phyloP scores from a whole-genome alignment of 1,140 invertebrate species.

The Drosophila nigromelanica region DNA sequence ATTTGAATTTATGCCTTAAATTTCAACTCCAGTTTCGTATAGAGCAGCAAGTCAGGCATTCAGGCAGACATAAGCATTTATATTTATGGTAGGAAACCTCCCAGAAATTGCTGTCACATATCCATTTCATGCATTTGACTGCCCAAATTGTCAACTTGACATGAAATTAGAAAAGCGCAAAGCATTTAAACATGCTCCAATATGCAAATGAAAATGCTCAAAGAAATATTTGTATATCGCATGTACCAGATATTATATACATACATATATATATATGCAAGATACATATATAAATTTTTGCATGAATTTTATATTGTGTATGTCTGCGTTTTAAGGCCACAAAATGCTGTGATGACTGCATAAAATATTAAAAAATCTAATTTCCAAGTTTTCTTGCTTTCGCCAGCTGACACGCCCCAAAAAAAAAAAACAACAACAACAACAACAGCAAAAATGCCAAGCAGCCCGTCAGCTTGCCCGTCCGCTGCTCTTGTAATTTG shows the following conservation, averaged over 20 bases:
- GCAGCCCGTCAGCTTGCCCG: conserved; percentile 1
- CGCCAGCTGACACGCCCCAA: conserved; percentile 39
- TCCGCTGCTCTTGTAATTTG: conserved; percentile 61
- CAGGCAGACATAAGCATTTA: conserved; percentile 21
- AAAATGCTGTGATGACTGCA: conserved; percentile 64
- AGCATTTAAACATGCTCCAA: conserved; percentile 65
- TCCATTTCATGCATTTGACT: conserved; percentile 69
- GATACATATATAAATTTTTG: conserved; percentile 46
- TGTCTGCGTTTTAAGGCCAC: conserved; percentile 61
- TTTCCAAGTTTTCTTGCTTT: conserved; percentile 62
- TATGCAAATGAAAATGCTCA: conserved; percentile 56
- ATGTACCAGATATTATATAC: conserved; percentile 4
- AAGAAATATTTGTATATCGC: conserved; percentile 34
- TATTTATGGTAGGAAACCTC: conserved; percentile 35
- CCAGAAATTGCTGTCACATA: conserved; percentile 51
- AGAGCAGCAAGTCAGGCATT: conserved; percentile 32
- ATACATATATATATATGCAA: background rate
- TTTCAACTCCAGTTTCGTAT: conserved; percentile 3
- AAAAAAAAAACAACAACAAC: conserved; percentile 6
- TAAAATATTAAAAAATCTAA: conserved; percentile 80
- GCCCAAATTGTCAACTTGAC: conserved; percentile 74
- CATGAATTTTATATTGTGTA: conserved; percentile 66
- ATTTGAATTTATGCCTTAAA: conserved; percentile 22
- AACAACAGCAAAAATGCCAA: conserved; percentile 9
- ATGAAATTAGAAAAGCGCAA: conserved; percentile 76